These are phyloP conservation scores for Drosophila kanekoi DNA, from an alignment of 2,888 invertebrate genomes.

Conservation along the genomic window DNA sequence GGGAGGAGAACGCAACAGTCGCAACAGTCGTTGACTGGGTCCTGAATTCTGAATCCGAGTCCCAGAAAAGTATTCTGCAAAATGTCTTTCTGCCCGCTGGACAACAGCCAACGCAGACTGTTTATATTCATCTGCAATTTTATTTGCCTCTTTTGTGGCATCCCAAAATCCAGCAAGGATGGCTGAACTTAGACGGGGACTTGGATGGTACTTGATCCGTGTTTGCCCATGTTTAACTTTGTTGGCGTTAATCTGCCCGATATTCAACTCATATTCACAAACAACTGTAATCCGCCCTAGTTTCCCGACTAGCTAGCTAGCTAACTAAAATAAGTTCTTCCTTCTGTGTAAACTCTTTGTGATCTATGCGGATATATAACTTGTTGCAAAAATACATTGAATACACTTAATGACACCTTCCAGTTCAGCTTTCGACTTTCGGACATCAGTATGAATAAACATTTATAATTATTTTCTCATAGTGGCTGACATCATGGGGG, in stretches of 20 bases:
- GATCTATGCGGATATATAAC: too few relatives aligned
- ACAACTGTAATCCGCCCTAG: too few relatives aligned
- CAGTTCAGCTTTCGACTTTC: slow-evolving; percentile 24
- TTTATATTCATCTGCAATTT: slow-evolving; percentile 22
- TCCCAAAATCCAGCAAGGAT: slow-evolving; percentile 10
- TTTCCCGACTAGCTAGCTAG: too few relatives aligned
- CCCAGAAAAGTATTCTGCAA: slow-evolving; percentile 60
- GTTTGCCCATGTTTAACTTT: neutral
- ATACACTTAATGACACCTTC: too few relatives aligned
- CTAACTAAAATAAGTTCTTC: too few relatives aligned
- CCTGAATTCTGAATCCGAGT: slow-evolving; percentile 18
- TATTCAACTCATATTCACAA: neutral
- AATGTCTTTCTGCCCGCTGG: slow-evolving; percentile 56
- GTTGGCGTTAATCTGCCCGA: too few relatives aligned
- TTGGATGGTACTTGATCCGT: neutral
- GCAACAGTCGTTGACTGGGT: slow-evolving; percentile 8
- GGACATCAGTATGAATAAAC: slow-evolving; percentile 19
- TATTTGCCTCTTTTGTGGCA: slow-evolving; percentile 15
- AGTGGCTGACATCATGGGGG: slow-evolving; percentile 2
- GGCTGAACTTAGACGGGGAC: neutral
- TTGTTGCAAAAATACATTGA: too few relatives aligned
- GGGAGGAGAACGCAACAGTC: neutral
- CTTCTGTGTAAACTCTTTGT: too few relatives aligned
- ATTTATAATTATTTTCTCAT: slow-evolving; percentile 35
- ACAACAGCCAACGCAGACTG: neutral